Conservation (phyloP, 2,888 invertebrate genomes). For the Amiota minor region DNA sequence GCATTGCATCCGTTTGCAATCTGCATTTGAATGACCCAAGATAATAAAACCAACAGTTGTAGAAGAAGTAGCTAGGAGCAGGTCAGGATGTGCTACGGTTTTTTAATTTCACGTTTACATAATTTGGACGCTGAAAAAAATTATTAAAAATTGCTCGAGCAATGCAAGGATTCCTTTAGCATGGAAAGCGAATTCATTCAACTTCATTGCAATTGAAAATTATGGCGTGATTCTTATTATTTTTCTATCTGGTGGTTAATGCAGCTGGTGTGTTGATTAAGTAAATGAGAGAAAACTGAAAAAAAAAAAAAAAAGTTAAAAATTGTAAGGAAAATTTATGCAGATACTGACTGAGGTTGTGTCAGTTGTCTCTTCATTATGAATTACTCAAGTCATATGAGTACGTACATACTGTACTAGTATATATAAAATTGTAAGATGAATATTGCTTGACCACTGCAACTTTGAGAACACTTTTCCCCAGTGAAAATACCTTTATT, state of each 20-base stretch:
- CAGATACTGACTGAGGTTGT: no score
- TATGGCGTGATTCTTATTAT: background rate
- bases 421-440: no score
- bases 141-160: constrained; percentile 18
- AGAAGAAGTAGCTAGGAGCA: background rate
- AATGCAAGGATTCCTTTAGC: background rate
- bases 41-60: constrained; percentile 2
- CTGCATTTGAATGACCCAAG: constrained; percentile 64
- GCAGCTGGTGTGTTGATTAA: no score
- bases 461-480: no score
- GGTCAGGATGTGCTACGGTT: constrained; percentile 22
- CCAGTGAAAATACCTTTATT: no score
- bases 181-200: background rate
- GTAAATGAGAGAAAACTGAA: no score
- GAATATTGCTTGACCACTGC: no score
- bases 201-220: constrained; percentile 20
- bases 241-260: background rate
- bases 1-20: constrained; percentile 49
- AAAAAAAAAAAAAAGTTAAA: no score
- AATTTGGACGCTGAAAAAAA: constrained; percentile 6
- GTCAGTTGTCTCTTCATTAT: no score
- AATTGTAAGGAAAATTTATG: no score
- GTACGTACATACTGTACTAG: no score
- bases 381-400: no score
- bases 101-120: constrained; percentile 30